A percentile compares a stretch with the other conserved stretches of the same genome.
Conservation (phyloP, 2,113 vertebrate genomes). For the Chionodraco myersi region DNA sequence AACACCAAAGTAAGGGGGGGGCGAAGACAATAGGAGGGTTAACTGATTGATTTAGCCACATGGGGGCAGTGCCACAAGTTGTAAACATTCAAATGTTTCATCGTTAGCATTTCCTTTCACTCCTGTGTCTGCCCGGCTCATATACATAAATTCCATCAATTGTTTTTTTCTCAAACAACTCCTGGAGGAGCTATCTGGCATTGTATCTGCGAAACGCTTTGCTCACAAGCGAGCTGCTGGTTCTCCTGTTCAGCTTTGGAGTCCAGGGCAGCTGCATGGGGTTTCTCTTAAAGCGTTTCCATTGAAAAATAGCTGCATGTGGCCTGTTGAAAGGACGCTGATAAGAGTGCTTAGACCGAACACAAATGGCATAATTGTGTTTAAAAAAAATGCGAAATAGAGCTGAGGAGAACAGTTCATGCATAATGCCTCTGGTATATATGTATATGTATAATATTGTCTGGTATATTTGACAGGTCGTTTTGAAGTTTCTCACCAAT, state of each 20-base stretch:
- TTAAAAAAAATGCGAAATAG: not conserved
- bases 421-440: too few species aligned
- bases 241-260: not conserved
- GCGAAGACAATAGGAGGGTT: too few species aligned
- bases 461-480: too few species aligned
- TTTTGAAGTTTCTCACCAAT: not conserved
- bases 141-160: not conserved
- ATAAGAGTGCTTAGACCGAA: not conserved
- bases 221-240: not conserved
- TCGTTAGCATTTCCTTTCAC: not conserved
- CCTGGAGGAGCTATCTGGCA: not conserved
- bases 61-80: not conserved
- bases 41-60: not conserved
- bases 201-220: not conserved
- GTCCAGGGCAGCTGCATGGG: too few species aligned
- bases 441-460: too few species aligned
- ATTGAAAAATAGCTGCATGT: too few species aligned
- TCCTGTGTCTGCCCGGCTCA: not conserved
- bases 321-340: not conserved
- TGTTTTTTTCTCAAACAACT: not conserved
- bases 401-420: not conserved
- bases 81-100: not conserved
- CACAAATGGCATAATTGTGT: too few species aligned
- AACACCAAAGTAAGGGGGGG: too few species aligned
- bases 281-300: too few species aligned